phyloP scores from a whole-genome alignment of 2,888 invertebrate species.

The Heliconius charithonia region DNA sequence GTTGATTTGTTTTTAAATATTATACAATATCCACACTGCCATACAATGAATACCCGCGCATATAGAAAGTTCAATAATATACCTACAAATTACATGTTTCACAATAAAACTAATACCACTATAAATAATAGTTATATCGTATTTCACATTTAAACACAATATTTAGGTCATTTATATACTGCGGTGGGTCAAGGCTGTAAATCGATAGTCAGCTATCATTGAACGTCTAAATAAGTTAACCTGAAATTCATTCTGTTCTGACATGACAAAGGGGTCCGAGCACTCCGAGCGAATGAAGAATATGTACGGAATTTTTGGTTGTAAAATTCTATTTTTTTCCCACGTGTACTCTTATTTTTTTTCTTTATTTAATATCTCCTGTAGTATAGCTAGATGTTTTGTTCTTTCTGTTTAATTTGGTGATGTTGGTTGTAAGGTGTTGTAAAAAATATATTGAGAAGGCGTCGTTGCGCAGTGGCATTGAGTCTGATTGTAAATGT shows the following conservation, averaged over 20 bases:
- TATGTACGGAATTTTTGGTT: conserved; percentile 11
- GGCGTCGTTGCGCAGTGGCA: too few relatives aligned
- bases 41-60: too few relatives aligned
- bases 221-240: conserved; percentile 16
- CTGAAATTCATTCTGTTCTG: conserved; percentile 6
- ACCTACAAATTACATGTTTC: too few relatives aligned
- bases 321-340: background rate
- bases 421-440: background rate
- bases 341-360: background rate
- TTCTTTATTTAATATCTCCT: background rate
- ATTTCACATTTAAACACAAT: background rate
- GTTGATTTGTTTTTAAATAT: too few relatives aligned
- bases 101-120: too few relatives aligned
- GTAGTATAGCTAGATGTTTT: background rate
- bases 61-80: too few relatives aligned
- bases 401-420: background rate
- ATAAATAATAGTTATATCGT: background rate
- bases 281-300: background rate
- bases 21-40: too few relatives aligned
- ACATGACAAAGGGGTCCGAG: conserved; percentile 4
- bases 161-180: conserved; percentile 3
- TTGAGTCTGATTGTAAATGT: too few relatives aligned
- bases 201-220: conserved; percentile 12
- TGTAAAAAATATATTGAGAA: too few relatives aligned
- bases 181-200: conserved; percentile 14